phyloP scores from a whole-genome alignment of 2,797 vertebrate genomes.

The Fratercula arctica region DNA sequence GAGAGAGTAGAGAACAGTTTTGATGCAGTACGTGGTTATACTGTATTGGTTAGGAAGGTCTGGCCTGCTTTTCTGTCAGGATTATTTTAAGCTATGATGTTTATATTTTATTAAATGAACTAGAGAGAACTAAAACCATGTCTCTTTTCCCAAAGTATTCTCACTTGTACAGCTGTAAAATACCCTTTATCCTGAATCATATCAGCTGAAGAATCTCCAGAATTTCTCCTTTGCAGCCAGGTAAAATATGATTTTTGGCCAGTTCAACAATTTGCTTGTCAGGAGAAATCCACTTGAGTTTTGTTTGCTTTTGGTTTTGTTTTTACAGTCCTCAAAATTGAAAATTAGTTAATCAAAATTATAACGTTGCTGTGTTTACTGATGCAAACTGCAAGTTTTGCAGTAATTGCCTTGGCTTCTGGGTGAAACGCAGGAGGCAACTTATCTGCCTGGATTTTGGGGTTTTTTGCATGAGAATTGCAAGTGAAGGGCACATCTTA shows the following conservation, averaged over 20 bases:
- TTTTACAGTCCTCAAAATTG: background rate
- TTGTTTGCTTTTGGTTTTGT: background rate
- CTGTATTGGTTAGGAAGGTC: background rate
- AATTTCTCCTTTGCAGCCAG: background rate
- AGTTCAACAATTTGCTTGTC: background rate
- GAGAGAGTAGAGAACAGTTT: background rate
- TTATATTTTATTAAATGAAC: constrained; percentile 14
- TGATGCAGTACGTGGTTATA: background rate
- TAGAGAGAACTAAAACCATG: constrained; percentile 21
- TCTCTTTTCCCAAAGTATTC: background rate
- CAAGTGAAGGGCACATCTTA: background rate
- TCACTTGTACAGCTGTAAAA: background rate
- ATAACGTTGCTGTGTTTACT: background rate
- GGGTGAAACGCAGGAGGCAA: background rate
- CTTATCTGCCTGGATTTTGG: background rate
- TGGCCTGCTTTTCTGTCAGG: background rate
- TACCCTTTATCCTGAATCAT: background rate
- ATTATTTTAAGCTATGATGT: constrained; percentile 26
- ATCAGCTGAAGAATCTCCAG: constrained; percentile 3
- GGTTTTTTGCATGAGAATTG: background rate
- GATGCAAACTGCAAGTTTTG: background rate
- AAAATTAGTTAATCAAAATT: background rate
- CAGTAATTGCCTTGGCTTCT: background rate
- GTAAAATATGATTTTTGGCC: background rate
- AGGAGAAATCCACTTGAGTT: background rate